phyloP scores from a whole-genome alignment of 2,888 invertebrate genomes.

The Pristionchus maxplancki region DNA sequence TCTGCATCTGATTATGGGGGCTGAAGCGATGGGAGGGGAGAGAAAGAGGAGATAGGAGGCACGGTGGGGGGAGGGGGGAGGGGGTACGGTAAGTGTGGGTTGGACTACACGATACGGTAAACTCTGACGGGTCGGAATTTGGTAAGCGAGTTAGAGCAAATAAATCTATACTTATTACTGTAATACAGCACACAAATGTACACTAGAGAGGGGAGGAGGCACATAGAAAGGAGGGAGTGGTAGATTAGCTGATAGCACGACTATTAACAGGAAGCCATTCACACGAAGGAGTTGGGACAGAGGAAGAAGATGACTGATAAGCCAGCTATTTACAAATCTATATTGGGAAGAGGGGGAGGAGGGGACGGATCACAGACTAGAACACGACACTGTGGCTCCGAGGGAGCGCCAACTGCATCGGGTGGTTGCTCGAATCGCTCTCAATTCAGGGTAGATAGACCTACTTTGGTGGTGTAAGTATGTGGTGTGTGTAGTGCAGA shows the following conservation, averaged over 20 bases:
- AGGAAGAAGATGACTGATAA: neutral
- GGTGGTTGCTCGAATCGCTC: slow-evolving; percentile 2
- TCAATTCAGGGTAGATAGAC: slow-evolving; percentile 26
- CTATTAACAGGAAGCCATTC: slow-evolving; percentile 21
- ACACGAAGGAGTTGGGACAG: neutral
- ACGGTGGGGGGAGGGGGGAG: too few relatives aligned
- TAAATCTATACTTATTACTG: slow-evolving; percentile 16
- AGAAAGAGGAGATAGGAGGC: neutral
- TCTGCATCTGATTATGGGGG: neutral
- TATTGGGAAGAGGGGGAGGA: neutral
- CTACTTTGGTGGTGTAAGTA: slow-evolving; percentile 2
- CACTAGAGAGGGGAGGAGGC: neutral
- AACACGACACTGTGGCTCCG: neutral
- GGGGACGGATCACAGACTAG: slow-evolving; percentile 24
- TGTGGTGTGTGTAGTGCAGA: neutral
- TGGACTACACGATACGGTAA: neutral
- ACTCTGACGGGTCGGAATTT: slow-evolving; percentile 19
- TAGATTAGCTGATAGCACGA: neutral
- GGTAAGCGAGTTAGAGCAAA: slow-evolving; percentile 21
- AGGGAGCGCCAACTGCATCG: neutral
- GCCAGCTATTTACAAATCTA: slow-evolving; percentile 36
- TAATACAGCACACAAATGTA: slow-evolving; percentile 43
- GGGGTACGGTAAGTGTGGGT: neutral
- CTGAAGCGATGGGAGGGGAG: neutral
- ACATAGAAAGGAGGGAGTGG: neutral